These are phyloP conservation scores for Andrena fulva DNA, from an alignment of 2,888 invertebrate genomes.

Conservation along the genomic window DNA sequence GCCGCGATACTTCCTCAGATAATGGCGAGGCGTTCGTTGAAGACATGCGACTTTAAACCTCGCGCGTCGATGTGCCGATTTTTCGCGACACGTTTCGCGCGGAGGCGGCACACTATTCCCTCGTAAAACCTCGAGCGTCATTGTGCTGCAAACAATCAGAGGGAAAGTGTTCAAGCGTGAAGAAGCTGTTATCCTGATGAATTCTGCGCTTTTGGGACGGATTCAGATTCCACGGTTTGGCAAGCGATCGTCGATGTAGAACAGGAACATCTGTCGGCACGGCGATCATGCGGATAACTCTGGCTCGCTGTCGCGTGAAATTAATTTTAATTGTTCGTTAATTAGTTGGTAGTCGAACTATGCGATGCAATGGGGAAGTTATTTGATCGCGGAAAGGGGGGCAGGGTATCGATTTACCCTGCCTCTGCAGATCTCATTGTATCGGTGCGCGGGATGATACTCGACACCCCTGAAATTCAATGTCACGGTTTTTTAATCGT, in stretches of 20 bases:
- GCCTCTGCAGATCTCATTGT: constrained; percentile 10
- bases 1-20: constrained; percentile 21
- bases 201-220: constrained; percentile 23
- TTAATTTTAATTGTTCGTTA: constrained; percentile 80
- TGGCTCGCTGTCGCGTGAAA: constrained; percentile 73
- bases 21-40: constrained; percentile 22
- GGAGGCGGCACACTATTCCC: not conserved
- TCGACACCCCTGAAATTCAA: not conserved
- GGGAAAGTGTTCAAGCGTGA: not conserved
- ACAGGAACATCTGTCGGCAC: constrained; percentile 22
- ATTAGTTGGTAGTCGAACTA: constrained; percentile 76
- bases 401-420: constrained; percentile 59
- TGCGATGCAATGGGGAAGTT: constrained; percentile 62
- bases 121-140: not conserved
- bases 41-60: not conserved
- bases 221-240: constrained; percentile 63
- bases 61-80: not conserved
- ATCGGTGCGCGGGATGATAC: not conserved
- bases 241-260: constrained; percentile 42
- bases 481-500: not conserved
- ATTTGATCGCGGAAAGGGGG: constrained; percentile 47
- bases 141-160: not conserved
- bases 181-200: not conserved
- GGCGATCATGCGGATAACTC: constrained; percentile 73
- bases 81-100: not conserved